phyloP scores from a whole-genome alignment of 2,113 vertebrate species.

The Meriones unguiculatus region DNA sequence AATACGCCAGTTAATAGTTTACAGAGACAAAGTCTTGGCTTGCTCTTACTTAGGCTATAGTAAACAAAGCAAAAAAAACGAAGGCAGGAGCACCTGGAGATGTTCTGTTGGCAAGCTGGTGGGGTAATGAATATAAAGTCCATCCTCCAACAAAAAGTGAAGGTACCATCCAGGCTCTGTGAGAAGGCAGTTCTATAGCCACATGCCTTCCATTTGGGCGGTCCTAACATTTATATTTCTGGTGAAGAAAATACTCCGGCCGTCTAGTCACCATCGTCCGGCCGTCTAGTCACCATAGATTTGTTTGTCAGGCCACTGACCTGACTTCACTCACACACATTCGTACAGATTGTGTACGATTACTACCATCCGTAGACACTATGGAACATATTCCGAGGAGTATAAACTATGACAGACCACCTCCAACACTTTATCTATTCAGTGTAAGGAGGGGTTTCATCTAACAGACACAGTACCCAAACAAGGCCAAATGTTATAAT shows the following conservation, averaged over 20 bases:
- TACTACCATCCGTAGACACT: not conserved
- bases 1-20: not conserved
- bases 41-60: not conserved
- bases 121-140: constrained; percentile 22
- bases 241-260: not conserved
- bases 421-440: constrained; percentile 16
- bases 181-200: not conserved
- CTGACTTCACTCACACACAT: not conserved
- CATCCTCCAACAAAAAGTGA: not conserved
- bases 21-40: not conserved
- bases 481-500: not conserved
- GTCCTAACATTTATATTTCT: not conserved
- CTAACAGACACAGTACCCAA: not conserved
- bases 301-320: not conserved
- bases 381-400: not conserved
- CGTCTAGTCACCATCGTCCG: not conserved
- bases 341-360: not conserved
- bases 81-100: not conserved
- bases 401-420: not conserved
- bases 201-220: not conserved
- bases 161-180: not conserved
- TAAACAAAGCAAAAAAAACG: constrained; percentile 17
- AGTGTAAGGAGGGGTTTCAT: not conserved
- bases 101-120: not conserved
- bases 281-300: not conserved